These are phyloP conservation scores for Gnathonemus echidnorhynchus DNA, from an alignment of 2,113 vertebrate species.

Conservation along the genomic window DNA sequence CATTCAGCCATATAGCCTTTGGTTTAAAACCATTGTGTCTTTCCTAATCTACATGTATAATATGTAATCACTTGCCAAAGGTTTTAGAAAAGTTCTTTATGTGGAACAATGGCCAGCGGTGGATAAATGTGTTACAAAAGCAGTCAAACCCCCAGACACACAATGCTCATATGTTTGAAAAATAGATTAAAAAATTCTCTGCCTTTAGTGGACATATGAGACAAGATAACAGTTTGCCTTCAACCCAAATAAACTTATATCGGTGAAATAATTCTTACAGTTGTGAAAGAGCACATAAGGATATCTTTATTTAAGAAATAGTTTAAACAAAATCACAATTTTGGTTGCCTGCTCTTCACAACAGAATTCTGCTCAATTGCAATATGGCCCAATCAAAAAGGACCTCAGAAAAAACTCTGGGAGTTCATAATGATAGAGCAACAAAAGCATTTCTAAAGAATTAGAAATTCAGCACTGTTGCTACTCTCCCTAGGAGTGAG, in stretches of 20 bases:
- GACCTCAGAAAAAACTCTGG: neutral
- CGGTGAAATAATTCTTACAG: neutral
- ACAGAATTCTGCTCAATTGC: neutral
- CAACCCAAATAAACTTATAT: neutral
- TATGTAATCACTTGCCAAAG: neutral
- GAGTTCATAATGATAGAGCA: neutral
- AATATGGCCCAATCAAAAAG: neutral
- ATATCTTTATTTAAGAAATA: neutral
- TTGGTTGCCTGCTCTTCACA: neutral
- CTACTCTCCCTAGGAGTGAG: neutral
- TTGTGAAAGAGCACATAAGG: neutral
- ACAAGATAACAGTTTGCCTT: neutral
- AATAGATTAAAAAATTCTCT: neutral
- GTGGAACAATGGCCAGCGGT: neutral
- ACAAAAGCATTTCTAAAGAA: neutral
- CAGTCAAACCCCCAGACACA: neutral
- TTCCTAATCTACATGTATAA: neutral
- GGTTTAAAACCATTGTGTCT: neutral
- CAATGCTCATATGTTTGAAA: neutral
- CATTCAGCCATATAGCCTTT: neutral
- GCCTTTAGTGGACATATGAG: neutral
- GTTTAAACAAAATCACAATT: neutral
- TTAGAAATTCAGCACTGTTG: neutral
- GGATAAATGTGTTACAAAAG: neutral
- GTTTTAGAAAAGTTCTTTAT: neutral